Evolutionary conservation across 2,797 vertebrate species (phyloP).

Genomic region (Danio jaintianensis): DNA sequence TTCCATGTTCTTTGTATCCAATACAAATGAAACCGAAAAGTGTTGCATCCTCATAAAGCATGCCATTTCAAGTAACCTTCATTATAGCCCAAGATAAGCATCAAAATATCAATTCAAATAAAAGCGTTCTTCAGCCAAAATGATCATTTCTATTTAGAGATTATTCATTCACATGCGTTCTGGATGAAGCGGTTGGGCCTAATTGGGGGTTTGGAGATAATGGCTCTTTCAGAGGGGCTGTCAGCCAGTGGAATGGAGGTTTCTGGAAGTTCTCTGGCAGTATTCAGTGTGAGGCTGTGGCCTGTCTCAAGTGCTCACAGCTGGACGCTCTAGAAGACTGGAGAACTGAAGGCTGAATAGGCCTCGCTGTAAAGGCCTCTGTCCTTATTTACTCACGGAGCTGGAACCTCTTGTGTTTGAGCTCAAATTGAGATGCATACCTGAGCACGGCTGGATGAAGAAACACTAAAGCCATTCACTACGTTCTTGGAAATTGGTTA

Average conservation of each 20-base stretch:
- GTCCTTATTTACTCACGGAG: constrained; percentile 50
- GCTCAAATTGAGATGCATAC: constrained; percentile 55
- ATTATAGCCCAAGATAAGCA: constrained; percentile 29
- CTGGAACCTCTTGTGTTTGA: constrained; percentile 41
- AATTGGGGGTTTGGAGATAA: constrained; percentile 59
- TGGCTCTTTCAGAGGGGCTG: constrained; percentile 50
- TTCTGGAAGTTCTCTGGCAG: constrained; percentile 61
- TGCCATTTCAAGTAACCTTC: constrained; percentile 2
- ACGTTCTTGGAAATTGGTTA: constrained; percentile 36
- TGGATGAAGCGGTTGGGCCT: constrained; percentile 38
- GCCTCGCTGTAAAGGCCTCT: constrained; percentile 43
- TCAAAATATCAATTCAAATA: constrained; percentile 49
- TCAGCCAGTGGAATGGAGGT: constrained; percentile 52
- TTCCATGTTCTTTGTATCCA: constrained; percentile 14
- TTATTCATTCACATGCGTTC: constrained; percentile 47
- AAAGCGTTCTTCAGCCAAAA: constrained; percentile 42
- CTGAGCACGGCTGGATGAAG: constrained; percentile 42
- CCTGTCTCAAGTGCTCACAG: constrained; percentile 66
- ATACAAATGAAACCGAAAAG: constrained; percentile 31
- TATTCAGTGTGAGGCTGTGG: constrained; percentile 58
- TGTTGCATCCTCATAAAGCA: constrained; percentile 34
- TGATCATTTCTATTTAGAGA: constrained; percentile 32
- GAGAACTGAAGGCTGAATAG: constrained; percentile 56
- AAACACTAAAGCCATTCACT: constrained; percentile 49
- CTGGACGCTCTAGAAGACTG: constrained; percentile 59